These are phyloP conservation scores for Bradysia coprophila DNA, from an alignment of 1,140 invertebrate genomes.

Conservation along the genomic window DNA sequence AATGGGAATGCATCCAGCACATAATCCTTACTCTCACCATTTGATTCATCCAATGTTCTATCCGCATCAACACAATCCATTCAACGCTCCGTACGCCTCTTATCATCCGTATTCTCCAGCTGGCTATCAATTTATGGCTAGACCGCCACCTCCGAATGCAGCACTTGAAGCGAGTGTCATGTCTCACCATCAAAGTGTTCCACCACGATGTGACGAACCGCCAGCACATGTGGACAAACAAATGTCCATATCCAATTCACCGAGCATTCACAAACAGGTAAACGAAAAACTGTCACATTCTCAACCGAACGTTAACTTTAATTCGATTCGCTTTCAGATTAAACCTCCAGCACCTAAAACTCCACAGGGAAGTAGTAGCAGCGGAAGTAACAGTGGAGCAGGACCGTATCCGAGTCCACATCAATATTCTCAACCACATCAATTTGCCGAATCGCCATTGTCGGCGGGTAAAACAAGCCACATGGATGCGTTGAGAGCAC, in stretches of 20 bases:
- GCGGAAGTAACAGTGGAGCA: slow-evolving; percentile 10
- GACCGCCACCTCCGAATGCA: slow-evolving; percentile 17
- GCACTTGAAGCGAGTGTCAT: slow-evolving; percentile 16
- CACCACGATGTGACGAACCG: slow-evolving; percentile 11
- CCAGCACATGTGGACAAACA: slow-evolving; percentile 5
- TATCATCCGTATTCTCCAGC: slow-evolving; percentile 20
- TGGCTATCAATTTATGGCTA: slow-evolving; percentile 20
- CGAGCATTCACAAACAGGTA: not conserved
- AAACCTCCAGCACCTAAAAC: slow-evolving; percentile 25
- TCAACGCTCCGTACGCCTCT: slow-evolving; percentile 22
- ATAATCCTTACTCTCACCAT: slow-evolving; percentile 22
- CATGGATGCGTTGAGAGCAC: slow-evolving; percentile 34
- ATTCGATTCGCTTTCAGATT: slow-evolving; percentile 15
- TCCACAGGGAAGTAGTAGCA: slow-evolving; percentile 10
- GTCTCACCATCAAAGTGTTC: slow-evolving; percentile 15
- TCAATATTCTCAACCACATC: slow-evolving; percentile 18
- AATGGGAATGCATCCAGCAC: slow-evolving; percentile 21
- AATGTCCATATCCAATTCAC: slow-evolving; percentile 1
- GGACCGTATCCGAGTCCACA: slow-evolving; percentile 18
- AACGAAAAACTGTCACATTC: too few relatives aligned
- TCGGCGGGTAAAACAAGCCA: slow-evolving; percentile 26
- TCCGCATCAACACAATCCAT: slow-evolving; percentile 22
- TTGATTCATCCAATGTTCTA: slow-evolving; percentile 23
- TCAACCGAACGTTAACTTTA: too few relatives aligned
- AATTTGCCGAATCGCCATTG: slow-evolving; percentile 18